Evolutionary conservation across 2,113 vertebrate species (phyloP).

Genomic region (Brachirus orientalis): DNA sequence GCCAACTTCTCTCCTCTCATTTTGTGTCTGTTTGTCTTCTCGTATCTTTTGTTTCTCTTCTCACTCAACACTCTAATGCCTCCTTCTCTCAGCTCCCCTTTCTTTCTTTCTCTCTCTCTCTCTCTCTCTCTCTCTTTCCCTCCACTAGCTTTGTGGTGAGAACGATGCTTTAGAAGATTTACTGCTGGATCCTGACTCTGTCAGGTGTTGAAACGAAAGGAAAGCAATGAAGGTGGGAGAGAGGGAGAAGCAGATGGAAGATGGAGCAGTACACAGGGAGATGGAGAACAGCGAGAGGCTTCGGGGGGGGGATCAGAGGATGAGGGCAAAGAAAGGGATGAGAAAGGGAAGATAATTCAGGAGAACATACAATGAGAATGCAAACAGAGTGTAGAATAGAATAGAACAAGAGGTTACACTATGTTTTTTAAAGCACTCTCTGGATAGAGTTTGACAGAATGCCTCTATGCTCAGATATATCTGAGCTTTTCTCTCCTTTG

Average conservation of each 20-base stretch:
- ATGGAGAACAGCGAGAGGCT: slow-evolving; percentile 42
- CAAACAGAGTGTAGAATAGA: slow-evolving; percentile 32
- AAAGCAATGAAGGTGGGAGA: slow-evolving; percentile 48
- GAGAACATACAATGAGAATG: slow-evolving; percentile 32
- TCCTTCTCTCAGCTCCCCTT: slow-evolving; percentile 22
- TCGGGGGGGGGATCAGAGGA: slow-evolving; percentile 51
- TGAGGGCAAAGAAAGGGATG: slow-evolving; percentile 54
- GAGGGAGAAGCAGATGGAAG: slow-evolving; percentile 58
- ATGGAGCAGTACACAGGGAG: slow-evolving; percentile 61
- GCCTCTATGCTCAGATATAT: slow-evolving; percentile 5
- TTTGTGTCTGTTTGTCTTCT: slow-evolving; percentile 68
- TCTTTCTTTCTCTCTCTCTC: slow-evolving; percentile 9
- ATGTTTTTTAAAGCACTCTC: slow-evolving; percentile 41
- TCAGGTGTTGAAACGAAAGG: slow-evolving; percentile 72
- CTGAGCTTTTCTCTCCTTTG: not conserved
- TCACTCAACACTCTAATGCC: slow-evolving; percentile 31
- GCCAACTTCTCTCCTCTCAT: slow-evolving; percentile 52
- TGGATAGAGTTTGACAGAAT: slow-evolving; percentile 39
- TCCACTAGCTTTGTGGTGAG: slow-evolving; percentile 59
- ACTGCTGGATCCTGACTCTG: slow-evolving; percentile 74
- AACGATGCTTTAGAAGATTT: slow-evolving; percentile 75
- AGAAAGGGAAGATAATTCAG: slow-evolving; percentile 51
- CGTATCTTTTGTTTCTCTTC: slow-evolving; percentile 55
- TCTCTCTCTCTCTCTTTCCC: slow-evolving; percentile 17
- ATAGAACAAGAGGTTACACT: slow-evolving; percentile 14